These are phyloP conservation scores for Zhengitettix transpicula DNA, from an alignment of 2,888 invertebrate genomes.

Conservation along the genomic window DNA sequence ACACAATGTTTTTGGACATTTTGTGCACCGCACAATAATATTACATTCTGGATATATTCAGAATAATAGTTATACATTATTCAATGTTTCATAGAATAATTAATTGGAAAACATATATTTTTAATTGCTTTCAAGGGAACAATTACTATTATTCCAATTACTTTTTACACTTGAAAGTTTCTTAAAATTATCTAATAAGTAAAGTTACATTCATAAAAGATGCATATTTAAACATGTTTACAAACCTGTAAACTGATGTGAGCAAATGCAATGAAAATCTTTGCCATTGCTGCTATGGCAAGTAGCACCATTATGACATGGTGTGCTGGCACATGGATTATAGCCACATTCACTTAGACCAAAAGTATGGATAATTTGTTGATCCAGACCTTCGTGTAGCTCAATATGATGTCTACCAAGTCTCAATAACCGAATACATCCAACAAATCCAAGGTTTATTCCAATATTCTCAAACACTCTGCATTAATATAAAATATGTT, in stretches of 20 bases:
- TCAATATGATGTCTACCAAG: conserved; percentile 57
- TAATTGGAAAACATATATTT: too few relatives aligned
- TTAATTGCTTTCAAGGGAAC: too few relatives aligned
- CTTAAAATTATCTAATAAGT: too few relatives aligned
- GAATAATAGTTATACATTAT: too few relatives aligned
- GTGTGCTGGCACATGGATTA: conserved; percentile 61
- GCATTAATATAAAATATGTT: conserved; percentile 15
- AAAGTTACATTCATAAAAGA: too few relatives aligned
- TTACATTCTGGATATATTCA: too few relatives aligned
- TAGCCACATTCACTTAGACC: conserved; percentile 57
- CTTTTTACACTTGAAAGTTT: too few relatives aligned
- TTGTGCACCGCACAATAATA: too few relatives aligned
- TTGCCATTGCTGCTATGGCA: conserved; percentile 26
- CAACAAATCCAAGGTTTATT: conserved; percentile 59
- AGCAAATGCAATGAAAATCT: conserved; percentile 34
- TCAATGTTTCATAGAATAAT: too few relatives aligned
- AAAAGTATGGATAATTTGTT: conserved; percentile 45
- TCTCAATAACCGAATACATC: conserved; percentile 65
- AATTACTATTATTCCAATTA: too few relatives aligned
- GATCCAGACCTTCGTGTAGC: conserved; percentile 51
- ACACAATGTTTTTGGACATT: too few relatives aligned
- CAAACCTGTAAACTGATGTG: conserved; percentile 39
- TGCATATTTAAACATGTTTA: too few relatives aligned
- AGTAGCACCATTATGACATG: conserved; percentile 42
- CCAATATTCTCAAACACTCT: conserved; percentile 73